Base-by-base conservation (phyloP, 2,888 invertebrate species). In the Deilephila elpenor region DNA sequence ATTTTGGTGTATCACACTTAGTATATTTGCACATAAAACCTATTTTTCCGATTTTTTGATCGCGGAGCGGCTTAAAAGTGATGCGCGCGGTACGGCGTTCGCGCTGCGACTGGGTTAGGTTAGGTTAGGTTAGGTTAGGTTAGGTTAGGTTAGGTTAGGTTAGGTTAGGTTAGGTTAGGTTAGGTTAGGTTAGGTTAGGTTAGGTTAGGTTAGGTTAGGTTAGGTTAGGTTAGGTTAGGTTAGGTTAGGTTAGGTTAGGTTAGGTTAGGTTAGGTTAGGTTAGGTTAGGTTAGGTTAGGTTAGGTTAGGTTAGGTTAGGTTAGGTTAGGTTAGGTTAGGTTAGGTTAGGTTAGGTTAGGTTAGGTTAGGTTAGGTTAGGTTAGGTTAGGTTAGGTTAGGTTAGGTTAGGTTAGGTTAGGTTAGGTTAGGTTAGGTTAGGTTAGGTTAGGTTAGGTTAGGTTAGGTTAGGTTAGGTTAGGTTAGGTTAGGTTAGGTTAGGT, bases 101-200 rank as follows among this genome's bases (percentile, higher is more conserved):
- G 25, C 25, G 25, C 25, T 25, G 25, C 25, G 25, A 25, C 29
- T 37, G 62, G 62, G 56, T 64, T 51, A 64, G 62, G 72, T 62
- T 72, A 72, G 72, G 72, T 72, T 72, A 72, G 72, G 73, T 73
- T 73, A 73, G 73, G 73, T 73, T 73, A 73, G 73, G 71, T 71
- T 71, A 71, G 71, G 71, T 71, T 71, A 76, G 75, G 74, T 77
- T 74, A 74, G 75, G 75, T 78, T 77, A 74, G 75, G 74, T 72
- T 74, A 75, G 74, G 74, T 74, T 76, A 77, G 71, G 71, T 59
- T 29, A 25, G 60, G 25, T 25, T 37, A 34, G 72, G 74, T 75
- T 75, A 75, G 77, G 77, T 76, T 77, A 79, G 78, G 77, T 76
- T 76, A 77, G 78, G 76, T 77, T 77, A 78, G 78, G 77, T 77